A percentile compares a stretch with the other conserved stretches of the same genome.
phyloP scores from a whole-genome alignment of 2,113 vertebrate genomes.

The Alethe castanea region DNA sequence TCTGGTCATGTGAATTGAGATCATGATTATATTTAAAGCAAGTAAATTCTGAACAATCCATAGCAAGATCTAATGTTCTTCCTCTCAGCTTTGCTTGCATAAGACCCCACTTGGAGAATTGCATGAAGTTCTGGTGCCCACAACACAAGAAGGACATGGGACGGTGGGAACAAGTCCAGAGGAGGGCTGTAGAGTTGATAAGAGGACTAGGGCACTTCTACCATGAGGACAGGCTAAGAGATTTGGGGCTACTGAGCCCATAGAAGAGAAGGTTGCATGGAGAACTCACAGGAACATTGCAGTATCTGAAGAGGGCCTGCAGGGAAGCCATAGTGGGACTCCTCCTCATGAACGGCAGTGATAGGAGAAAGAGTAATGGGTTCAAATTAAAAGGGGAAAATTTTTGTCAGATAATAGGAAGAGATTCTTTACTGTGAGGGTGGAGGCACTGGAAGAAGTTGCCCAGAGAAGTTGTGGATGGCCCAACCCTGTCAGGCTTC shows the following conservation, averaged over 20 bases:
- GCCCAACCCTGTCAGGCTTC: neutral
- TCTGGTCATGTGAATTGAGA: neutral
- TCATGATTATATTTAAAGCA: neutral
- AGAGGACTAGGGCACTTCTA: no score
- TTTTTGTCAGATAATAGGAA: neutral
- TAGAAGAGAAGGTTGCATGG: neutral
- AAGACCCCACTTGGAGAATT: neutral
- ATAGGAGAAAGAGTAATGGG: neutral
- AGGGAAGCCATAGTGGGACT: neutral
- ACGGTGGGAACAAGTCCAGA: neutral
- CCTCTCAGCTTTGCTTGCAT: neutral
- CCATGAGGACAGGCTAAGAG: neutral
- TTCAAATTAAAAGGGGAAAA: neutral
- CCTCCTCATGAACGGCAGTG: fast-evolving
- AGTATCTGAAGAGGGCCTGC: neutral
- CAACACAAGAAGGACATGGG: neutral
- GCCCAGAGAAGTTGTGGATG: neutral
- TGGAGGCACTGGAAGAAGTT: neutral
- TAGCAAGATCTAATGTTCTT: neutral
- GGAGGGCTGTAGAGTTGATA: fast-evolving
- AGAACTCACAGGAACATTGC: neutral
- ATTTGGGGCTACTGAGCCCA: neutral
- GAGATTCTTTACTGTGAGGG: neutral
- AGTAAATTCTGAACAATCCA: neutral
- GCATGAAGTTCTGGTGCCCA: neutral